A percentile compares a stretch with the other conserved stretches of the same genome.
Conservation (phyloP, 2,888 invertebrate genomes). For the Aplocera efformata region DNA sequence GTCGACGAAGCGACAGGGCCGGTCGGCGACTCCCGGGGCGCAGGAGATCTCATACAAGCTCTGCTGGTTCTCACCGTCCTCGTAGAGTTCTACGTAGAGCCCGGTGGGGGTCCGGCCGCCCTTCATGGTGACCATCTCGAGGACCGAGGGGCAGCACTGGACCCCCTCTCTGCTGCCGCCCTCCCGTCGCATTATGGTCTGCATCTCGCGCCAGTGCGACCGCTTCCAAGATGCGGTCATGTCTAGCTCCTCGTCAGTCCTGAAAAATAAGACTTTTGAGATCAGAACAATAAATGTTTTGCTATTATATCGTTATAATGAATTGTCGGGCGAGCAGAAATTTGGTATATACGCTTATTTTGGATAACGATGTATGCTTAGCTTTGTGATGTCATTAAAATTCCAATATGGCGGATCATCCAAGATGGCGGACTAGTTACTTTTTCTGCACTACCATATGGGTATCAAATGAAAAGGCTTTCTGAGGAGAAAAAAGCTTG, state of each 20-base stretch:
- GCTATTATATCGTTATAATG: too few species aligned
- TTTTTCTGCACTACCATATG: too few species aligned
- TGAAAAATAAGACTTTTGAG: slow-evolving; percentile 34
- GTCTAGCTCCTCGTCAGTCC: slow-evolving; percentile 67
- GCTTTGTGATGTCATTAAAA: too few species aligned
- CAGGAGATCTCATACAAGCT: slow-evolving; percentile 91
- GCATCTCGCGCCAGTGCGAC: slow-evolving; percentile 83
- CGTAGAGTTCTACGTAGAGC: slow-evolving; percentile 87
- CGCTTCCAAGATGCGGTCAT: slow-evolving; percentile 73
- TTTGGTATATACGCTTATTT: too few species aligned
- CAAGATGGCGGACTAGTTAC: too few species aligned
- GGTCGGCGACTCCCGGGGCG: slow-evolving; percentile 83
- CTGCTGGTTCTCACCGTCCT: slow-evolving; percentile 84
- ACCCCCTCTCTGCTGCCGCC: slow-evolving; percentile 71
- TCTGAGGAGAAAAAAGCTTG: too few species aligned
- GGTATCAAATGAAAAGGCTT: too few species aligned
- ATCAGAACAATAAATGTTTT: too few species aligned
- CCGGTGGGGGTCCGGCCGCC: slow-evolving; percentile 88
- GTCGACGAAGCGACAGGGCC: slow-evolving; percentile 88
- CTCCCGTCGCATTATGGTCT: slow-evolving; percentile 80
- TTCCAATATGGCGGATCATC: too few species aligned
- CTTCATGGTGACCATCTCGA: slow-evolving; percentile 87
- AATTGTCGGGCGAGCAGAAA: too few species aligned
- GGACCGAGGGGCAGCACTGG: slow-evolving; percentile 90
- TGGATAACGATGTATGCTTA: too few species aligned